Evolutionary conservation across 1,140 invertebrate genomes (phyloP).

Genomic region (Meloidogyne chitwoodi): DNA sequence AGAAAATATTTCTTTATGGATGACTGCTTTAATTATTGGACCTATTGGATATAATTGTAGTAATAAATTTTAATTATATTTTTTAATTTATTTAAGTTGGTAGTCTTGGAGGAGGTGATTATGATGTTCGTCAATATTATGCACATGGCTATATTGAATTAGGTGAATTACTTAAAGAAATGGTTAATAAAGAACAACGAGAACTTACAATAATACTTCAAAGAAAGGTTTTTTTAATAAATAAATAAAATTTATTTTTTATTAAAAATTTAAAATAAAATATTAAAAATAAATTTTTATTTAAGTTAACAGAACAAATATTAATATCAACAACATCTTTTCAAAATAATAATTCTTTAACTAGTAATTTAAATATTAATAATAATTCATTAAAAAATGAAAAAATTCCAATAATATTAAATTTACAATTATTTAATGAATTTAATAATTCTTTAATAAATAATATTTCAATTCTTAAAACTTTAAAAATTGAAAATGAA

Average conservation of each 20-base stretch:
- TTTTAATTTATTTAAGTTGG: neutral
- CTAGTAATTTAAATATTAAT: neutral
- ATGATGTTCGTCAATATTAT: conserved; percentile 18
- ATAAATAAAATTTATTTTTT: no score
- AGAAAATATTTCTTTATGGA: conserved; percentile 12
- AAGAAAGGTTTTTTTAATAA: neutral
- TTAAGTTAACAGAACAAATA: neutral
- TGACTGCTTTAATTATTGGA: conserved; percentile 7
- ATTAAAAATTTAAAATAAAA: no score
- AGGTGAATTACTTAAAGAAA: conserved; percentile 17
- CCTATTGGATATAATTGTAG: neutral
- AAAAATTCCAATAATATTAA: neutral
- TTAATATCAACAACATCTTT: neutral
- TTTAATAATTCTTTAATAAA: neutral
- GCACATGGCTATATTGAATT: conserved; percentile 14
- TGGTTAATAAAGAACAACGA: conserved; percentile 35
- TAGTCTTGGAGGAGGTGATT: neutral
- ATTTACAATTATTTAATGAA: neutral
- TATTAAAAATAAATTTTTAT: neutral
- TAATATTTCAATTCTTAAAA: neutral
- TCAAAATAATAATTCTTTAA: neutral
- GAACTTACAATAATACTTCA: conserved; percentile 14
- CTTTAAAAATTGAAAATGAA: neutral
- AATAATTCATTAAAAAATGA: neutral
- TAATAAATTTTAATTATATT: neutral